Evolutionary conservation across 2,888 invertebrate genomes (phyloP), one percentile per base, ranked within the genome.

Genomic region (Acanthosoma haemorrhoidale): DNA sequence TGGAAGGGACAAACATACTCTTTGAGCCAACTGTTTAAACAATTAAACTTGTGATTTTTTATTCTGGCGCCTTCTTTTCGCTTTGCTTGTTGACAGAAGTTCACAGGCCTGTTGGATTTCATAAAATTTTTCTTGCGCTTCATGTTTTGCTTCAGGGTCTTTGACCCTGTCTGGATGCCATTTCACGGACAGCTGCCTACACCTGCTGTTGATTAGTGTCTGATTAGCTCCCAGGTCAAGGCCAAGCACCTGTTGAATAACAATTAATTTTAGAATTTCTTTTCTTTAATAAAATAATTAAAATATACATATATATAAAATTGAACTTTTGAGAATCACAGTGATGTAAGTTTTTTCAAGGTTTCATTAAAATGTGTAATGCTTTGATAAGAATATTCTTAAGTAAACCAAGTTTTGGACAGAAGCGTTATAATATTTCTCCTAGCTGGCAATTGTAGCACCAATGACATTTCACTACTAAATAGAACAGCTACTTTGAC

Each of bases 61-160:
- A 78, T 93, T 94, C 73, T 86, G 86, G 66, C 87, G 83, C 74
- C 86, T 85, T 63, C 94, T 83, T 74, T 89, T 88, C 67, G 87
- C 86, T 78, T 93, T 92, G 75, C 90, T 90, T 75, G 88, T 91
- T 8, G 92, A 93, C 0, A 96, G 82, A 51, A 91, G 88, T 78
- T 92, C 94, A 79, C 95, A 96, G 0, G 96, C 94, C 78, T 92
- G 90, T 77, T 95, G 94, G 73, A 96, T 92, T 77, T 95, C 93
- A 84, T 96, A 92, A 79, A 96, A 96, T 67, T 85, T 87, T 75
- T 92, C 90, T 78, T 95, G 92, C 0, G 94, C 94, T 2, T 81
- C 84, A 3, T 83, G 81, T 43, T 91, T 86, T 70, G 85, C 84
- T 3, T 84, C 84, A 0, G 83, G 82, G 73, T 92, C 90, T 78